Evolutionary conservation across 2,888 invertebrate genomes (phyloP).

Genomic region (Cryptocephalus primarius): DNA sequence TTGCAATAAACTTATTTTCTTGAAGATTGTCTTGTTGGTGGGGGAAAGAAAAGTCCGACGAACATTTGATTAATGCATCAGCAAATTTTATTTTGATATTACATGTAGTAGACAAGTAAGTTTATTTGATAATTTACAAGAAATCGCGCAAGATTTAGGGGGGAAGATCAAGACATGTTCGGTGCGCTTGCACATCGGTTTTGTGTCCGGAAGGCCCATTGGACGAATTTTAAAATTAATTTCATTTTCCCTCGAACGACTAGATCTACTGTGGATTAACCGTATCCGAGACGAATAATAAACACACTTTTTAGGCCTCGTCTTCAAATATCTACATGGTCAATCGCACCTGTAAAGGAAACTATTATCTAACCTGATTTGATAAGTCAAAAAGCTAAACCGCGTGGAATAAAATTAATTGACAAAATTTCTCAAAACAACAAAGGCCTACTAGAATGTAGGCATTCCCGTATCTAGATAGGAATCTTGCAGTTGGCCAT

Average conservation of each 20-base stretch:
- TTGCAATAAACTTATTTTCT: too few relatives aligned
- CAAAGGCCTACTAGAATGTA: constrained; percentile 11
- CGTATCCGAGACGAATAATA: constrained; percentile 9
- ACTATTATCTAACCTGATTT: neutral
- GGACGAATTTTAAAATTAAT: constrained; percentile 22
- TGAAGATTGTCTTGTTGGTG: too few relatives aligned
- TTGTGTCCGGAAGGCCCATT: constrained; percentile 25
- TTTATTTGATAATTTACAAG: constrained; percentile 29
- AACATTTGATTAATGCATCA: constrained; percentile 26
- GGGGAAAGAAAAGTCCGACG: constrained; percentile 3
- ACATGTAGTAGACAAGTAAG: constrained; percentile 35
- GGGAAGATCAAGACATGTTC: constrained; percentile 34
- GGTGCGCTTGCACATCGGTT: constrained; percentile 26
- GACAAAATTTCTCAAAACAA: constrained; percentile 5
- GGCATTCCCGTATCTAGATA: constrained; percentile 4
- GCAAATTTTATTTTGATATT: constrained; percentile 35
- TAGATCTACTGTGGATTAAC: constrained; percentile 27
- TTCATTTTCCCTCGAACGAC: constrained; percentile 20
- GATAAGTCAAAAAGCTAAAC: neutral
- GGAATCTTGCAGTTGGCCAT: constrained; percentile 10
- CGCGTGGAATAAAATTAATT: neutral
- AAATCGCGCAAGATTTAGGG: constrained; percentile 33
- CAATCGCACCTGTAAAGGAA: neutral
- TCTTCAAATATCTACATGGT: constrained; percentile 12
- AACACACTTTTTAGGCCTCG: constrained; percentile 30